Base-by-base conservation (phyloP, 2,888 invertebrate species). In the Calameuta pallipes region DNA sequence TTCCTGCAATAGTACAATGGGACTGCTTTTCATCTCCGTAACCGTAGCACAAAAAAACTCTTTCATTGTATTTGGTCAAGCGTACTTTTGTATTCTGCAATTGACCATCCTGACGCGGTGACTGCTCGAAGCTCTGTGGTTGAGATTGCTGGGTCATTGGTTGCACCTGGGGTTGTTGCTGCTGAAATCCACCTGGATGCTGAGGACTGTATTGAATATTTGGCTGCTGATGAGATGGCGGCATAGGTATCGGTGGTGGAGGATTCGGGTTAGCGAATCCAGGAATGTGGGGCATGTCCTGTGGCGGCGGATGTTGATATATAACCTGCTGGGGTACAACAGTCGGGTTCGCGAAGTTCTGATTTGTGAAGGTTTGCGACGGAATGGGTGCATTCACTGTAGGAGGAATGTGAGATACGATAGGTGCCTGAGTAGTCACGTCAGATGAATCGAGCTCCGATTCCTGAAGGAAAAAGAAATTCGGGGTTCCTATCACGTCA, bases 391-490 rank as follows among this genome's bases (percentile, higher is more conserved):
- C 89, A 91, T 93, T 85, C 91, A 93, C 88, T 92, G 94, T 83
- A 74, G 91, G 86, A 85, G 90, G 90, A 89, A 90, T 92, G 87
- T 92, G 92, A 78, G 92, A 89, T 74, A 91, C 89, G 69, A 89
- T 89, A n/a, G 90, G 87, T 31, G 86, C 81, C 76, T 85, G 87
- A 76, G 93, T 93, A 3, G 93, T 92, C 34, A 93, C 92, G 37
- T 95, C 94, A 0, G 96, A 95, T 76, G 95, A 95, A 90, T 97
- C 97, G 83, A 97, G 93, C 92, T 98, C 98, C 34, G 98, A 98
- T 88, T 98, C 98, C 93, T 98, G 97, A 78, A 98, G 93, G 91
- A 96, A 96, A 91, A 94, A 96, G 92, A 96, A 96, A 90, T 95
- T 96, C 79, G 96, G 95, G 11, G 89, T 89, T 37, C 96, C 96